Base-by-base conservation (phyloP, 2,113 vertebrate species). In the Xenopus laevis region DNA sequence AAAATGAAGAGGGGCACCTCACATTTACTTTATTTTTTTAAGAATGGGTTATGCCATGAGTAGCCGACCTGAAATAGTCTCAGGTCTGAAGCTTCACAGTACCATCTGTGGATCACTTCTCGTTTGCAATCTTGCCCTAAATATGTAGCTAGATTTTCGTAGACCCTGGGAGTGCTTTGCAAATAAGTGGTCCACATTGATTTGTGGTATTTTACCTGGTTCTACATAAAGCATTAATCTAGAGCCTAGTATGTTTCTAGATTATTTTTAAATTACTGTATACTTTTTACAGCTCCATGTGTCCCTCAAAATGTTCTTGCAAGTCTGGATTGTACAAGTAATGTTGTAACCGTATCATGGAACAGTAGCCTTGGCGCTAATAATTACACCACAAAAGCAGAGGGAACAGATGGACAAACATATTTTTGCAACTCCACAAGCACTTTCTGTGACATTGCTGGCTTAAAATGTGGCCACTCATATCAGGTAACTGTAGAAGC, bases 261-360 rank as follows among this genome's bases (percentile, higher is more conserved):
- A 27, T 27, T 27, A 2, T 27, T 27, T 27, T 27, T 2, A 27
- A 27, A 27, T 27, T 27, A 27, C 23, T 20, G 15, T 12, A 68
- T 53, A 4, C 13, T 68, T 27, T 60, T 65, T 20, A 17, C 74
- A 93, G 92, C 87, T 4, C 89, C 91, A 17, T 93, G 91, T 40
- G 70, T 72, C 40, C 85, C 88, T 46, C 15, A 82, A 50, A 84
- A 18, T 1, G 80, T 86, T 27, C 4, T 11, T 2, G 83, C 87
- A 69, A 12, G 75, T 12, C 69, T 89, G 60, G 65, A 87, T 59
- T 93, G 92, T 79, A 77, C 66, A 47, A 85, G 65, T 1, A 86
- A 87, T 66, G 7, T 58, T 27, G 87, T 82, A 0, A 65, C 6
- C 0, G 84, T 91, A 21, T 81, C 78, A 33, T 93, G 92, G 92